A percentile compares a stretch with the other conserved stretches of the same genome.
These are phyloP conservation scores for Paratrypauchen microcephalus DNA, from an alignment of 2,797 vertebrate species.

Conservation along the genomic window DNA sequence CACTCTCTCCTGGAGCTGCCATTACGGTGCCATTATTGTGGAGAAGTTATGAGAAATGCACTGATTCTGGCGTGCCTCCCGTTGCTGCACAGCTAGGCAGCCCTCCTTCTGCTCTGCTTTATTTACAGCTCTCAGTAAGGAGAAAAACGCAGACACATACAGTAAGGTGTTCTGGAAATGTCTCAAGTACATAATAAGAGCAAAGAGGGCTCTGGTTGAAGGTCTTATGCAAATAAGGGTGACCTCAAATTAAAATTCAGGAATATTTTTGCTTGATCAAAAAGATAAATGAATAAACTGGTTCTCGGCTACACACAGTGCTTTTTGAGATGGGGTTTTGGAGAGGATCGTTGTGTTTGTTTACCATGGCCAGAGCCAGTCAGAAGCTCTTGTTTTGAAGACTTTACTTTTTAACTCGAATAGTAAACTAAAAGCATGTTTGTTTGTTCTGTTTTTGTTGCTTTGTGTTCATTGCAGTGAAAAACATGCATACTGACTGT, in stretches of 20 bases:
- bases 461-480: no score
- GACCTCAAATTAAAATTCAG: neutral
- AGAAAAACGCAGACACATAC: slow-evolving; percentile 5
- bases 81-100: slow-evolving; percentile 47
- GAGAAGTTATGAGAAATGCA: slow-evolving; percentile 38
- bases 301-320: no score
- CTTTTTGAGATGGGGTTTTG: no score
- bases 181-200: slow-evolving; percentile 28
- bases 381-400: no score
- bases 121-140: slow-evolving; percentile 32
- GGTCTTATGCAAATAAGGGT: slow-evolving; percentile 7
- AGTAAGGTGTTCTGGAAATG: slow-evolving; percentile 41
- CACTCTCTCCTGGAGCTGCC: slow-evolving; percentile 52
- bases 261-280: neutral
- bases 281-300: no score
- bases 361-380: no score
- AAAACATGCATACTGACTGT: no score
- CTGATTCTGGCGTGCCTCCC: slow-evolving; percentile 37
- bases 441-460: no score
- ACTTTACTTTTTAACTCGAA: no score
- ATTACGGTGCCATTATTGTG: slow-evolving; percentile 54
- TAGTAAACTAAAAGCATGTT: no score
- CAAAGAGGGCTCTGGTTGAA: slow-evolving; percentile 25
- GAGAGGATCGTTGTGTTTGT: no score
- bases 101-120: slow-evolving; percentile 32